phyloP scores from a whole-genome alignment of 2,888 invertebrate species.

The Chironomus riparius region DNA sequence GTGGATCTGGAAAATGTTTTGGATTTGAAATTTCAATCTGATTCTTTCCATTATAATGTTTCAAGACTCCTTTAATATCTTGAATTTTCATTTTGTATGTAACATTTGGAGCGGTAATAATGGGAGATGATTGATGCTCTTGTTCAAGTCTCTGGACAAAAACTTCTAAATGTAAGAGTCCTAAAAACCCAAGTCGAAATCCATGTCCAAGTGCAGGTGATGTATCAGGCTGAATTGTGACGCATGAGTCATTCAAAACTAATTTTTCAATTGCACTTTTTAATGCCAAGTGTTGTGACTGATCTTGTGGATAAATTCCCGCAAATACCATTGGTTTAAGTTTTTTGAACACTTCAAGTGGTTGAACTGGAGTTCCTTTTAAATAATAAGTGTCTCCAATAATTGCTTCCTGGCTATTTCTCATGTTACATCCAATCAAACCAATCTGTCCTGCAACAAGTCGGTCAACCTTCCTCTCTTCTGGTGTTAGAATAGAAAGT shows the following conservation, averaged over 20 bases:
- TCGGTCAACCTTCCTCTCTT: slow-evolving; percentile 53
- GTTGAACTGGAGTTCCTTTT: slow-evolving; percentile 46
- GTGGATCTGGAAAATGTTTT: slow-evolving; percentile 55
- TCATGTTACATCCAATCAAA: slow-evolving; percentile 73
- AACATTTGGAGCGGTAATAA: slow-evolving; percentile 78
- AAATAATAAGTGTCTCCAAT: slow-evolving; percentile 69
- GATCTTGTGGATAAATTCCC: slow-evolving; percentile 79
- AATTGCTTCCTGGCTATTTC: slow-evolving; percentile 58
- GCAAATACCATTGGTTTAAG: slow-evolving; percentile 78
- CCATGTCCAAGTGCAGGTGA: slow-evolving; percentile 83
- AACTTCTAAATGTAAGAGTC: slow-evolving; percentile 79
- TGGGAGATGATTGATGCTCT: slow-evolving; percentile 71
- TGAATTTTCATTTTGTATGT: slow-evolving; percentile 65
- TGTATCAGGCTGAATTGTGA: slow-evolving; percentile 68
- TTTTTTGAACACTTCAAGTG: slow-evolving; percentile 55
- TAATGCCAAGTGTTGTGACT: slow-evolving; percentile 67
- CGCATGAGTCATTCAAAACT: slow-evolving; percentile 89
- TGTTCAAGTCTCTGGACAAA: slow-evolving; percentile 78
- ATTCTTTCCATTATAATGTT: slow-evolving; percentile 51
- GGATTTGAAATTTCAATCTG: slow-evolving; percentile 66
- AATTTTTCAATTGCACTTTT: slow-evolving; percentile 81
- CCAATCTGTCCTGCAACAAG: slow-evolving; percentile 91
- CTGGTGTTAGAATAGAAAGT: slow-evolving; percentile 71
- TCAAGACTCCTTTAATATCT: slow-evolving; percentile 60
- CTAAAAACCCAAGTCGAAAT: slow-evolving; percentile 80